Evolutionary conservation across 2,888 invertebrate species (phyloP).

Genomic region (Eilema depressum): DNA sequence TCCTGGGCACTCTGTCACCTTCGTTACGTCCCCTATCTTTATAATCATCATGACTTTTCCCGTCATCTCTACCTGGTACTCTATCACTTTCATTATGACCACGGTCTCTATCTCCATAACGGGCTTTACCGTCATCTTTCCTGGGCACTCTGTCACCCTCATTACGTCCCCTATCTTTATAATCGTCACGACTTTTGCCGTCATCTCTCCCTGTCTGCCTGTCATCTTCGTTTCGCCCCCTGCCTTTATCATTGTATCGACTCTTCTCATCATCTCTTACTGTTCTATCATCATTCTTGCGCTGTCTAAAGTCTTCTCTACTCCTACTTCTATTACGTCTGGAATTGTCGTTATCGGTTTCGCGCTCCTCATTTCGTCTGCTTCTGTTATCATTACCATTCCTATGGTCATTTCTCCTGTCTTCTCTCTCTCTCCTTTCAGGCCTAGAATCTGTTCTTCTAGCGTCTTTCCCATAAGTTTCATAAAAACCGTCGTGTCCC

Average conservation of each 20-base stretch:
- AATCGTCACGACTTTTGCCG: slow-evolving; percentile 19
- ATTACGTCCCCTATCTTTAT: neutral
- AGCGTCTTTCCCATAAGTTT: slow-evolving; percentile 78
- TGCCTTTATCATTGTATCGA: slow-evolving; percentile 40
- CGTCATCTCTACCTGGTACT: too few species aligned
- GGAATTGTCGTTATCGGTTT: slow-evolving; percentile 19
- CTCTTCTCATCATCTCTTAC: slow-evolving; percentile 26
- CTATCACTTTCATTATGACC: too few species aligned
- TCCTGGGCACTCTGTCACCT: too few species aligned
- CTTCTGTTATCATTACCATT: slow-evolving; percentile 38
- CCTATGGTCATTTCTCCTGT: slow-evolving; percentile 50
- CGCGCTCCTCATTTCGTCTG: slow-evolving; percentile 27
- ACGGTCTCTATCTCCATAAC: too few species aligned
- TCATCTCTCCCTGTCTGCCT: slow-evolving; percentile 25
- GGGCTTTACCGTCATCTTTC: slow-evolving; percentile 25
- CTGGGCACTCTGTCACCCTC: slow-evolving; percentile 22
- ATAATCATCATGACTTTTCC: too few species aligned
- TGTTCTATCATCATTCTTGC: slow-evolving; percentile 25
- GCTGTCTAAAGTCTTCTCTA: slow-evolving; percentile 10
- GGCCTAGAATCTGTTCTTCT: slow-evolving; percentile 60
- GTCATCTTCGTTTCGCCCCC: slow-evolving; percentile 24
- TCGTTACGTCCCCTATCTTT: too few species aligned
- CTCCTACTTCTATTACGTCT: slow-evolving; percentile 22
- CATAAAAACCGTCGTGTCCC: slow-evolving; percentile 82
- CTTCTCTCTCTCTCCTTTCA: slow-evolving; percentile 59